Conservation (phyloP, 2,888 invertebrate species). For the Notocelia uddmanniana region DNA sequence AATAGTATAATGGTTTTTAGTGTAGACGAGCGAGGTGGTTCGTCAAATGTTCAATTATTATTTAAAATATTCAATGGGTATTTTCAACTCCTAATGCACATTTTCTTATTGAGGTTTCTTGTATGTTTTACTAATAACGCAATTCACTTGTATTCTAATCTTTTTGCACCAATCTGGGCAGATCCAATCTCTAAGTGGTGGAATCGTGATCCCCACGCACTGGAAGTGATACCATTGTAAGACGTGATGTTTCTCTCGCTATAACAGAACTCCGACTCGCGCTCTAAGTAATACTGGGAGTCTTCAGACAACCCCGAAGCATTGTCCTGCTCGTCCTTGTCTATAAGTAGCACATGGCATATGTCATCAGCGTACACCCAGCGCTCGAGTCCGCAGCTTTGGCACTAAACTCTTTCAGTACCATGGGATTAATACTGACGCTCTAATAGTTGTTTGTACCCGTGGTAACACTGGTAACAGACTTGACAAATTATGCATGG, state of each 20-base stretch:
- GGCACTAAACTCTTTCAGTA: conserved; percentile 67
- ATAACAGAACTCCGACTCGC: conserved; percentile 62
- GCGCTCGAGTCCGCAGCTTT: conserved; percentile 60
- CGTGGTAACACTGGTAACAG: conserved; percentile 61
- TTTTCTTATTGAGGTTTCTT: too few species aligned
- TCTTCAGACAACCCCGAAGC: conserved; percentile 46
- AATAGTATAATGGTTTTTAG: too few species aligned
- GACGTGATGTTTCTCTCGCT: conserved; percentile 63
- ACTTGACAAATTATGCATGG: conserved; percentile 65
- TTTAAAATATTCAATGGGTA: too few species aligned
- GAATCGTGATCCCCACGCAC: conserved; percentile 65
- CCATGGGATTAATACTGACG: conserved; percentile 76
- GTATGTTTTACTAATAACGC: too few species aligned
- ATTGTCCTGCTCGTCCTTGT: conserved; percentile 52
- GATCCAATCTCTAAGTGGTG: conserved; percentile 70
- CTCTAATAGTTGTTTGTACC: conserved; percentile 67
- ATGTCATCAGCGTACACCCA: conserved; percentile 69
- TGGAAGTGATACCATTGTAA: conserved; percentile 71
- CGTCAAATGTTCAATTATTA: too few species aligned
- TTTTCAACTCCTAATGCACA: too few species aligned
- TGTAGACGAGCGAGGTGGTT: too few species aligned
- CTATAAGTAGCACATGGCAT: conserved; percentile 69
- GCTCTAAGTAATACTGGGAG: conserved; percentile 48
- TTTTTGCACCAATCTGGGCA: conserved; percentile 62
- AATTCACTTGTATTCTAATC: conserved; percentile 4